Conservation (phyloP, 2,888 invertebrate species). For the Pilophorus perplexus region DNA sequence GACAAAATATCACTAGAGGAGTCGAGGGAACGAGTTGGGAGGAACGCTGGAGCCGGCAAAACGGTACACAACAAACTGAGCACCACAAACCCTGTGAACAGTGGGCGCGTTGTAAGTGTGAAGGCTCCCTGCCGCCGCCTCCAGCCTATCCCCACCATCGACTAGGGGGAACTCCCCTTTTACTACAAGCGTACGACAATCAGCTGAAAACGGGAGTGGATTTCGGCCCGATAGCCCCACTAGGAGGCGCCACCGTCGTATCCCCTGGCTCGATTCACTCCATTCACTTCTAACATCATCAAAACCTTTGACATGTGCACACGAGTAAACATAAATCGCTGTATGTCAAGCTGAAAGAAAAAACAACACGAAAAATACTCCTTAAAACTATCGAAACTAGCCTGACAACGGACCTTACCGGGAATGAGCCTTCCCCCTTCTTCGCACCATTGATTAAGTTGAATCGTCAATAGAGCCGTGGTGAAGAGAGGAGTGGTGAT, state of each 20-base stretch:
- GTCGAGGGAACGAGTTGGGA: not conserved
- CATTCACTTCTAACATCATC: no score
- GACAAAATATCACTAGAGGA: constrained; percentile 7
- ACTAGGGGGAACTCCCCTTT: constrained; percentile 33
- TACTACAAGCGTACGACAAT: constrained; percentile 47
- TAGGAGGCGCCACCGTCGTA: constrained; percentile 50
- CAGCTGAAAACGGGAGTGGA: constrained; percentile 49
- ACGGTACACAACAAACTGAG: constrained; percentile 31
- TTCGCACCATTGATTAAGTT: no score
- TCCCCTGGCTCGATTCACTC: constrained; percentile 12
- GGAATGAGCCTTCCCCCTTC: no score
- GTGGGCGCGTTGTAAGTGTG: not conserved
- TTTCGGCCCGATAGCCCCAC: constrained; percentile 50
- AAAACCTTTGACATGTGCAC: no score
- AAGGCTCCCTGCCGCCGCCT: not conserved
- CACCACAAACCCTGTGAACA: not conserved
- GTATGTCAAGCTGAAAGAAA: no score
- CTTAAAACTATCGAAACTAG: no score
- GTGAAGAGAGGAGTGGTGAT: no score
- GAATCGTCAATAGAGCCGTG: no score
- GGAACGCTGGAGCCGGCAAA: not conserved
- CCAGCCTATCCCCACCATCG: constrained; percentile 22
- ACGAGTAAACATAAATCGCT: no score
- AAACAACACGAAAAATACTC: no score
- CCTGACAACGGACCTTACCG: no score